Conservation (phyloP, 2,113 vertebrate genomes). For the Syrmaticus mikado region DNA sequence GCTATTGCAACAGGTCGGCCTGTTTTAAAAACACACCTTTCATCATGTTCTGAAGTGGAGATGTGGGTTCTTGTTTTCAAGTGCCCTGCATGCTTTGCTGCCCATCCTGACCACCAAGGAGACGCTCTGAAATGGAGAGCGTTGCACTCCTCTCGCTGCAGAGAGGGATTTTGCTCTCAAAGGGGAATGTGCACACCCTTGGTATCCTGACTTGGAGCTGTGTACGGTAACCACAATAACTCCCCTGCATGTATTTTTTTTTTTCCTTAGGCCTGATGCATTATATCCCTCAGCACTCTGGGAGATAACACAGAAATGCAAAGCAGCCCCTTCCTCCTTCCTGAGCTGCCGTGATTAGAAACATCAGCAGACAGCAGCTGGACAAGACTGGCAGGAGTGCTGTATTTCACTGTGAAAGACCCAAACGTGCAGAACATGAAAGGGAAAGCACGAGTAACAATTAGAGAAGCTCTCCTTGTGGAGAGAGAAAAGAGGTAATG, state of each 20-base stretch:
- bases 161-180: neutral
- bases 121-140: neutral
- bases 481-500: neutral
- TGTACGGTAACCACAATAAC: neutral
- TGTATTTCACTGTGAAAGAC: neutral
- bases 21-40: neutral
- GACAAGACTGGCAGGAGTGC: neutral
- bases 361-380: neutral
- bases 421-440: neutral
- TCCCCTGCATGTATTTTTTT: neutral
- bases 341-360: neutral
- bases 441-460: neutral
- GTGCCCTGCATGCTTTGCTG: neutral
- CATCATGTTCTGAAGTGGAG: neutral
- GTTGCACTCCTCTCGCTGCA: fast-evolving
- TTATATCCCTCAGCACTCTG: neutral
- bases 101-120: fast-evolving
- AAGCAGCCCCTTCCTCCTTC: neutral
- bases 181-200: neutral
- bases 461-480: neutral
- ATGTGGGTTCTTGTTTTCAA: neutral
- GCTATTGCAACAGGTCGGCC: neutral
- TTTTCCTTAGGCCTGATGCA: neutral
- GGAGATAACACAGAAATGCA: neutral
- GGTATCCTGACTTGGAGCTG: neutral